Base-by-base conservation (phyloP, 2,888 invertebrate genomes). In the Pammene aurita region DNA sequence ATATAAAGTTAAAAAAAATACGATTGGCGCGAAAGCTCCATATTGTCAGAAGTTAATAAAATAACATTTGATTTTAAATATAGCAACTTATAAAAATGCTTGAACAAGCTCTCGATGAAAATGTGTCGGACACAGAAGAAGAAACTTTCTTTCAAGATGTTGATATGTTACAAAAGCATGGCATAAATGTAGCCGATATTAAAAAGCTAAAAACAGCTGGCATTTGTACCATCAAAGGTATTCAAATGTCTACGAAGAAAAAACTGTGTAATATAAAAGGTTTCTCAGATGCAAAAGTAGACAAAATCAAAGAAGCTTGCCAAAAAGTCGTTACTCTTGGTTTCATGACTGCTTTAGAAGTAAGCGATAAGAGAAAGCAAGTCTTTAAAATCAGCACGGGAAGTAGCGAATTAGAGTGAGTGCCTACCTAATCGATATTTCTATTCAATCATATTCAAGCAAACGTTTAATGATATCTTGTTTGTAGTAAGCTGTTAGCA, bases 211-310 rank as follows among this genome's bases (percentile, higher is more conserved):
- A 96, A 85, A 92, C 93, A 13, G 93, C 94, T 57, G 96, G 96
- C 73, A 96, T 97, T 77, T 96, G 96, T 78, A 97, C 96, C 0
- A 94, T 97, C 58, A 96, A 96, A 90, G 97, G 96, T 0, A 92
- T 96, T 66, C 95, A 96, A 82, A 97, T 97, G 97, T 94, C 94
- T 1, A 96, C 96, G 11, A 94, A 94, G 78, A 96, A 95, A 80
- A 95, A 94, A 79, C 82, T 97, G 65, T 93, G 94, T 76, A 93
- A 93, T 74, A 95, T 96, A 64, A 96, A 96, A 89, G 96, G 96
- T 6, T 95, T 96, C 78, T 95, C 96, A 18, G 96, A 96, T 76
- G 94, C 94, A 5, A 96, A 96, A 89, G 95, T 96, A 58, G 95
- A 96, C 68, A 96, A 96, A 93, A 96, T 96, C 70, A 96, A 96